phyloP scores from a whole-genome alignment of 2,113 vertebrate genomes.

The Poeciliopsis retropinna region DNA sequence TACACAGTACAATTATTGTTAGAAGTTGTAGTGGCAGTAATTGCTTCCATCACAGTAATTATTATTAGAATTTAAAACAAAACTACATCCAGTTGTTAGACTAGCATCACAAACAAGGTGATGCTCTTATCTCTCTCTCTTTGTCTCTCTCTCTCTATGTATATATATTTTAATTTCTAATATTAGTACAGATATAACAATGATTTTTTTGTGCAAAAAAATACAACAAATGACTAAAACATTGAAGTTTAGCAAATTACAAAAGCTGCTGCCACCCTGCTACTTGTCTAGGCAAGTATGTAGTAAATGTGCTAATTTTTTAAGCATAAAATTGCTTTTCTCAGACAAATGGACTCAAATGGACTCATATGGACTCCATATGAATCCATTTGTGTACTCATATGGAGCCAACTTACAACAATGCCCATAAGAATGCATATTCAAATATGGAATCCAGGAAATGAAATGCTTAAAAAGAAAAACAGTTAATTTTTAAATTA shows the following conservation, averaged over 20 bases:
- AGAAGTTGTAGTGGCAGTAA: background rate
- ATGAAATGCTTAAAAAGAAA: background rate
- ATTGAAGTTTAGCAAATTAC: background rate
- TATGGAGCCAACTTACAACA: too few species aligned
- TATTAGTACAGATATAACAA: background rate
- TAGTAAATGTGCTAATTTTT: too few species aligned
- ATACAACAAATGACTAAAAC: background rate
- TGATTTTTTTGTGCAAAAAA: background rate
- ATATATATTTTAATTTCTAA: background rate
- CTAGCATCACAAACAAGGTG: background rate
- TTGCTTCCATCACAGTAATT: background rate
- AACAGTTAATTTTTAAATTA: background rate
- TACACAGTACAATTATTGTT: constrained; percentile 8
- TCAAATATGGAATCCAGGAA: too few species aligned
- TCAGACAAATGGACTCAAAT: too few species aligned
- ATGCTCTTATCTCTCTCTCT: too few species aligned
- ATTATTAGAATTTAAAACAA: constrained; percentile 1
- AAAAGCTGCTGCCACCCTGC: background rate
- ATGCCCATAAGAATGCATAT: too few species aligned
- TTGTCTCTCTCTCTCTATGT: too few species aligned
- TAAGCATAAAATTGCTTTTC: too few species aligned
- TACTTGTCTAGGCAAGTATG: background rate
- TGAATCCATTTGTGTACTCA: too few species aligned
- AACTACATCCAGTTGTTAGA: background rate
- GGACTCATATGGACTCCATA: too few species aligned